These are phyloP conservation scores for Trematomus bernacchii DNA, from an alignment of 2,797 vertebrate genomes.

Conservation along the genomic window DNA sequence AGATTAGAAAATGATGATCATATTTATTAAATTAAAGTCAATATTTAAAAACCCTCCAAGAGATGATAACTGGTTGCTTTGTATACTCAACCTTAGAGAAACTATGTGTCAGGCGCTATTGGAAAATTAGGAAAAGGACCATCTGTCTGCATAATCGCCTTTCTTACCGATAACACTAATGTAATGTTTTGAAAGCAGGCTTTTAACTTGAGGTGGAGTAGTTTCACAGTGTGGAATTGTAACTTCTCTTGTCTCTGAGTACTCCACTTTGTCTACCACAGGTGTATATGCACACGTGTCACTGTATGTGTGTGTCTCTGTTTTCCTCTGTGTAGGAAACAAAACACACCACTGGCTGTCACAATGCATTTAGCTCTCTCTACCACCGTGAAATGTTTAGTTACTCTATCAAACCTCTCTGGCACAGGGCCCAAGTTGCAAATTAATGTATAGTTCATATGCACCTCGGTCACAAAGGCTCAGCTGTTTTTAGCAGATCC, in stretches of 20 bases:
- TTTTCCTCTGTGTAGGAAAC: slow-evolving; percentile 63
- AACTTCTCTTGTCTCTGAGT: not conserved
- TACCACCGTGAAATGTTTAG: slow-evolving; percentile 74
- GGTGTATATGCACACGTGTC: slow-evolving; percentile 36
- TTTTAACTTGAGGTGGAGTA: not conserved
- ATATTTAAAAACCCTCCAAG: not conserved
- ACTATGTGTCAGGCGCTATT: no score
- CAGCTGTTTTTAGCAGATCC: slow-evolving; percentile 55
- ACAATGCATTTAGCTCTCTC: slow-evolving; percentile 72
- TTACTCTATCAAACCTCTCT: slow-evolving; percentile 74
- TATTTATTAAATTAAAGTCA: not conserved
- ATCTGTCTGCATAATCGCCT: not conserved
- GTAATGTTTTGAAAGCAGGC: not conserved
- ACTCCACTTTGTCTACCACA: slow-evolving; percentile 20
- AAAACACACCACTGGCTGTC: slow-evolving; percentile 74
- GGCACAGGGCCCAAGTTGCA: slow-evolving; percentile 60
- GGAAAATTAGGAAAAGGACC: not conserved
- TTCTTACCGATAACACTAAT: not conserved
- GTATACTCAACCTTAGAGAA: no score
- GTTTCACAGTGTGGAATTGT: not conserved
- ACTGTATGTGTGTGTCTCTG: slow-evolving; percentile 12
- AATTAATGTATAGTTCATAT: slow-evolving; percentile 72
- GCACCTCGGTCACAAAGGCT: slow-evolving; percentile 65
- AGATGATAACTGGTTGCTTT: no score
- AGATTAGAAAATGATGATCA: not conserved